Evolutionary conservation across 1,140 invertebrate genomes (phyloP).

Genomic region (Phymastichus coffea): DNA sequence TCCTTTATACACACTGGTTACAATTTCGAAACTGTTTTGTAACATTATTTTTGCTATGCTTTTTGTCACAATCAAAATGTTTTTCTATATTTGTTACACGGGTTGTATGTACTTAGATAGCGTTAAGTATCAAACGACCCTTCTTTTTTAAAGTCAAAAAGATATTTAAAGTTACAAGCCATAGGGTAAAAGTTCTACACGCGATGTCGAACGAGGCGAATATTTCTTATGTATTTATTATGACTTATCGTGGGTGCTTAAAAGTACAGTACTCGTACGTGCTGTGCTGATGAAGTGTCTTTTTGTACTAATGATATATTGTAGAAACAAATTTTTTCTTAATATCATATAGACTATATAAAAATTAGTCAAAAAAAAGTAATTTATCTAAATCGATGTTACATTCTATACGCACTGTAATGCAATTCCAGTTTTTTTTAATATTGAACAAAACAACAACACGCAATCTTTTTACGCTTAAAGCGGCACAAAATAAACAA

Average conservation of each 20-base stretch:
- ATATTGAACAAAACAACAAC: too few relatives aligned
- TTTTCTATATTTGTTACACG: slow-evolving; percentile 12
- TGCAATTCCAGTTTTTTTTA: not conserved
- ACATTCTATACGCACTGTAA: not conserved
- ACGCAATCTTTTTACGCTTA: not conserved
- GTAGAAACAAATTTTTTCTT: too few relatives aligned
- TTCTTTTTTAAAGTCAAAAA: slow-evolving; percentile 13
- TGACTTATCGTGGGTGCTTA: slow-evolving; percentile 22
- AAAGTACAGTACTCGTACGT: not conserved
- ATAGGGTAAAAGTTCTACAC: slow-evolving; percentile 26
- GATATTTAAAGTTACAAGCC: slow-evolving; percentile 3
- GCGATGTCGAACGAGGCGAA: slow-evolving; percentile 8
- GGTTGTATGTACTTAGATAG: not conserved
- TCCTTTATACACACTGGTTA: too few relatives aligned
- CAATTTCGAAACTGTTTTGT: too few relatives aligned
- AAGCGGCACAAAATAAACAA: slow-evolving; percentile 8
- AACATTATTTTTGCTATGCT: too few relatives aligned
- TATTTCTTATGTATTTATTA: slow-evolving; percentile 24
- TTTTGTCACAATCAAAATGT: too few relatives aligned
- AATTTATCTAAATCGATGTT: slow-evolving; percentile 18
- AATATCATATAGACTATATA: too few relatives aligned
- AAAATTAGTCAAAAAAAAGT: too few relatives aligned
- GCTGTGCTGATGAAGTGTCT: slow-evolving; percentile 16
- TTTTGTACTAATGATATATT: too few relatives aligned
- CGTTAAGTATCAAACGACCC: slow-evolving; percentile 3